A percentile compares a stretch with the other conserved stretches of the same genome.
phyloP scores from a whole-genome alignment of 2,797 vertebrate species.

The Sebastes diploproa region DNA sequence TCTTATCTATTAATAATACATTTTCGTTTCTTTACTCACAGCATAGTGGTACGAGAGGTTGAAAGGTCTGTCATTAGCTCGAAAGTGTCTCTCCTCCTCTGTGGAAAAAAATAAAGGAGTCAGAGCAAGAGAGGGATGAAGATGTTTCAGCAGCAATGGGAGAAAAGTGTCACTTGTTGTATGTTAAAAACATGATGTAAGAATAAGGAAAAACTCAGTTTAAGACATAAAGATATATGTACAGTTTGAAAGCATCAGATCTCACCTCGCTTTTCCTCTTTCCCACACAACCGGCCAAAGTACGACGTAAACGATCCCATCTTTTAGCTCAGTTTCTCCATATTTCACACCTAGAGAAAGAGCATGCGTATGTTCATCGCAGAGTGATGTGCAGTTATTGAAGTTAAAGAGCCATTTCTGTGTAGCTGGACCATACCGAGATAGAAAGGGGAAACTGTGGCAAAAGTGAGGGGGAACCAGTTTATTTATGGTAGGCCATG shows the following conservation, averaged over 20 bases:
- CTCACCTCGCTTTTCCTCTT: conserved; percentile 78
- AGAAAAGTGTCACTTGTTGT: background rate
- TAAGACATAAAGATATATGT: background rate
- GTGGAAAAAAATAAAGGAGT: background rate
- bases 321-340: conserved; percentile 76
- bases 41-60: conserved; percentile 88
- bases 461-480: background rate
- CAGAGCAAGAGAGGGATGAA: background rate
- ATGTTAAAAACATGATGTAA: background rate
- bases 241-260: background rate
- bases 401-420: background rate
- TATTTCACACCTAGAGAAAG: conserved; percentile 73
- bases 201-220: background rate
- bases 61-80: conserved; percentile 89
- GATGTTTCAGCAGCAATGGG: no score
- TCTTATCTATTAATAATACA: background rate
- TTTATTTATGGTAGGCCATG: background rate
- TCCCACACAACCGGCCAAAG: conserved; percentile 68
- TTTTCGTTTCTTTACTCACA: conserved; percentile 79
- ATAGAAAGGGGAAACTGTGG: conserved; percentile 6
- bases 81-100: conserved; percentile 88
- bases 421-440: background rate
- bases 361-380: background rate
- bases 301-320: conserved; percentile 79
- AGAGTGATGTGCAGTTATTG: background rate